A percentile compares a stretch with the other conserved stretches of the same genome.
These are phyloP conservation scores for Agriotes lineatus DNA, from an alignment of 2,888 invertebrate genomes.

Conservation along the genomic window DNA sequence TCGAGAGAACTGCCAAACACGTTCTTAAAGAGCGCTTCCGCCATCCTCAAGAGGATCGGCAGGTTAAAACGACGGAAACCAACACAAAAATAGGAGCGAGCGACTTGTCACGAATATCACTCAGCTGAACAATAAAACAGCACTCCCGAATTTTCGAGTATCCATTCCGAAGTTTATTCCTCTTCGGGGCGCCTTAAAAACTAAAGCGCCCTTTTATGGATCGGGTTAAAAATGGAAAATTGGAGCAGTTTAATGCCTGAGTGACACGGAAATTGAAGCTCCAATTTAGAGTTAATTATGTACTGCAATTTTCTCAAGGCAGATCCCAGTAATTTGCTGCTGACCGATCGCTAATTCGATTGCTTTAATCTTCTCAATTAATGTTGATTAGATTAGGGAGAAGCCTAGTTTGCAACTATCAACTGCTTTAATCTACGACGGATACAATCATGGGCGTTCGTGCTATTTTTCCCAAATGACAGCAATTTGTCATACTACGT, in stretches of 20 bases:
- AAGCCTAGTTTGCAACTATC: too few species aligned
- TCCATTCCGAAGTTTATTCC: not conserved
- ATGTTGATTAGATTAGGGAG: not conserved
- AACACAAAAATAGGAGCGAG: not conserved
- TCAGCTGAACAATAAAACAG: not conserved
- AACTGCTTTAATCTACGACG: too few species aligned
- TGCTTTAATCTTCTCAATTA: conserved; percentile 12
- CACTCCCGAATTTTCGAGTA: not conserved
- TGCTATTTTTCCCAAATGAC: too few species aligned
- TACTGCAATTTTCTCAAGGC: conserved; percentile 2
- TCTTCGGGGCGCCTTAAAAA: too few species aligned
- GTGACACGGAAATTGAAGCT: conserved; percentile 21
- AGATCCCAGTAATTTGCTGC: conserved; percentile 26
- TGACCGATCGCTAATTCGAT: conserved; percentile 28
- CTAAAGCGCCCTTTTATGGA: too few species aligned
- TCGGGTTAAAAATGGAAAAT: too few species aligned
- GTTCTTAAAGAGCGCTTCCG: not conserved
- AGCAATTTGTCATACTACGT: too few species aligned
- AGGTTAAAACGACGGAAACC: not conserved
- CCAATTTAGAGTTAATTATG: conserved; percentile 26
- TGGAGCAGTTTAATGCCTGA: too few species aligned
- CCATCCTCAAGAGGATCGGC: not conserved
- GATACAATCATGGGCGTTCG: too few species aligned
- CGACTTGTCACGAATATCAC: not conserved
- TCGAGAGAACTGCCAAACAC: not conserved